Base-by-base conservation (phyloP, 2,113 vertebrate genomes). In the Ciconia boyciana region DNA sequence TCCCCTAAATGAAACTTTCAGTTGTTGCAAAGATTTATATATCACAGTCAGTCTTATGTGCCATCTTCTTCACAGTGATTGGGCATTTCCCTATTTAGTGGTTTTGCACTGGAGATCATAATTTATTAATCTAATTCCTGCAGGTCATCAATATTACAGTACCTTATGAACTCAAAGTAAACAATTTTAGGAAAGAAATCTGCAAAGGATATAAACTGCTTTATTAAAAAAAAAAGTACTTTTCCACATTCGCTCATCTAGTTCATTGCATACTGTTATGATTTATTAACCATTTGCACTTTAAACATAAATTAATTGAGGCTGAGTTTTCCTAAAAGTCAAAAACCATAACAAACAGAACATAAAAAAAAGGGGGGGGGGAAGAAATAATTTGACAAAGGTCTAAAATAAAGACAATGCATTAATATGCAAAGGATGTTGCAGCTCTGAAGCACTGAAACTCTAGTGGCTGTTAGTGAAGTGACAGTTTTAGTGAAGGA, bases 391-490 rank as follows among this genome's bases (percentile, higher is more conserved):
- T 54, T 88, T 92, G 36, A 96, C 6, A 84, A 55, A 89, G 43
- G 71, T 66, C 46, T 93, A 88, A 92, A 89, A 93, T 48, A 91
- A 96, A 89, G 71, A 62, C 76, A 90, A 32, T 69, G 60, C 11
- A 93, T 89, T 88, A 93, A 92, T 93, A 91, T 28, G 76, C n/a
- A 87, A 94, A 92, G 79, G 44, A 80, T 61, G 55, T 28, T 77
- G 57, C 68, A 95, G 88, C 64, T 93, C 54, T 61, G 91, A 87
- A 90, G 94, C 93, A 95, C 87, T 94, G 87, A 95, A 86, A 92
- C 44, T 89, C 83, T 94, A 93, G 74, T 91, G 96, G 90, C 92
- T 97, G 98, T 98, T 97, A 97, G 97, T 96, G 93, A 94, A 89
- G 80, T 97, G 85, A 91, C 17, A 91, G 84, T 90, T 97, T 97